Evolutionary conservation across 2,797 vertebrate genomes (phyloP), one percentile per base, ranked within the genome.

Genomic region (Mormyrops boulengeri): DNA sequence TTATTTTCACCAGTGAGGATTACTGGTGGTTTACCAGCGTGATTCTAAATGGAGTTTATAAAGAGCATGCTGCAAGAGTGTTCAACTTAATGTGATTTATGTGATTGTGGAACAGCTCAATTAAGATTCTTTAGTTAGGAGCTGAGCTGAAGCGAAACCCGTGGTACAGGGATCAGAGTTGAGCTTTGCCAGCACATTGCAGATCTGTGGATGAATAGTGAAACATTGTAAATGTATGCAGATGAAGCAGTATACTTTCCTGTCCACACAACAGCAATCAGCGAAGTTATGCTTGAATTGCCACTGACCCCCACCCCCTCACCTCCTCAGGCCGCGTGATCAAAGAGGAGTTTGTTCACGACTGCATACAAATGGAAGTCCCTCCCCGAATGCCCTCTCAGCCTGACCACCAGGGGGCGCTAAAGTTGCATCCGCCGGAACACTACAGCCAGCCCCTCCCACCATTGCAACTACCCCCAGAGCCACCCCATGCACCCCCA

Each of bases 331-430:
- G 91, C 0, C 90, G 94, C 7, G 91, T 94, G n/a, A 95, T 97
- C 90, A 97, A 97, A 90, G 95, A 97, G 92, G 95, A 97, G 69
- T 96, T 95, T 91, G 92, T 94, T 90, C 95, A 94, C 47, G 95
- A 94, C 92, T 95, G 96, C 88, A 94, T 96, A 89, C 96, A 96
- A 93, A 96, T 97, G 95, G 96, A 97, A 47, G 88, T 95, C 22
- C 94, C 95, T 0, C 93, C 94, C 0, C 93, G 94, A 0, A 93
- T 96, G 91, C 91, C 92, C 11, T 88, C 94, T 8, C 89, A 93
- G 22, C 90, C 94, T 0, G 94, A 95, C 49, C 95, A 96, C 90
- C 95, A 94, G 53, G 92, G 87, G 0, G 90, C 93, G 47, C 91
- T 93, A 89, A 95, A 96, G 92, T 92, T 94, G 44, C 92, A 93